phyloP scores from a whole-genome alignment of 1,140 invertebrate species.

The Brachionus calyciflorus region DNA sequence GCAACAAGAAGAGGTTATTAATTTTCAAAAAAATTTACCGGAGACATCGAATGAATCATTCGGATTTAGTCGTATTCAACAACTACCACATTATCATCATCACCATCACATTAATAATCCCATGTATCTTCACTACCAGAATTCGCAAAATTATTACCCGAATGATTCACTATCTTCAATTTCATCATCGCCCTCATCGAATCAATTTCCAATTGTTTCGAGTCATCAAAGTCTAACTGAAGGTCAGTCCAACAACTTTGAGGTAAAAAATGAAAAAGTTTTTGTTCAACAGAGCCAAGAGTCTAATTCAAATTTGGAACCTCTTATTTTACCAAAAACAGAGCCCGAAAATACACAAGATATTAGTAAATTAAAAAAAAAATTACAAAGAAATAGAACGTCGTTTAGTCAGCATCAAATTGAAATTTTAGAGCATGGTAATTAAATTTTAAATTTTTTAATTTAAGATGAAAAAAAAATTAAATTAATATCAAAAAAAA shows the following conservation, averaged over 20 bases:
- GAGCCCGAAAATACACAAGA: background rate
- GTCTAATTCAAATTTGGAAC: background rate
- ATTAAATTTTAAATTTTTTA: too few species aligned
- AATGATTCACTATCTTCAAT: background rate
- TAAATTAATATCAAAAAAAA: background rate
- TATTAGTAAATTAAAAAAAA: constrained; percentile 57
- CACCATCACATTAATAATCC: background rate
- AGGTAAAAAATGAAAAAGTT: constrained; percentile 17
- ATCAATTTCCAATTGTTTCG: background rate
- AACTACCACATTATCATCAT: background rate
- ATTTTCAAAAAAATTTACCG: constrained; percentile 4
- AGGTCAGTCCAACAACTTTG: background rate
- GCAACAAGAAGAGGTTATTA: background rate
- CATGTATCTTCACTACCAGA: background rate
- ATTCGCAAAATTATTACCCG: background rate
- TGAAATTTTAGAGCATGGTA: constrained; percentile 97
- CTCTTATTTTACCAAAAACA: background rate
- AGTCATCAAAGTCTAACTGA: background rate
- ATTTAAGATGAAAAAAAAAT: background rate
- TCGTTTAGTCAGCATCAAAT: constrained; percentile 99
- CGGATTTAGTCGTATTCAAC: background rate
- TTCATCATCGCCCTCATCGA: constrained; percentile 3
- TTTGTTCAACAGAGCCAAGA: constrained; percentile 8
- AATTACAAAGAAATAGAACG: constrained; percentile 95
- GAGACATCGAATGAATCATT: background rate